Evolutionary conservation across 1,140 invertebrate genomes (phyloP), one percentile per base, ranked within the genome.

Genomic region (Drosophila sulfurigaster): DNA sequence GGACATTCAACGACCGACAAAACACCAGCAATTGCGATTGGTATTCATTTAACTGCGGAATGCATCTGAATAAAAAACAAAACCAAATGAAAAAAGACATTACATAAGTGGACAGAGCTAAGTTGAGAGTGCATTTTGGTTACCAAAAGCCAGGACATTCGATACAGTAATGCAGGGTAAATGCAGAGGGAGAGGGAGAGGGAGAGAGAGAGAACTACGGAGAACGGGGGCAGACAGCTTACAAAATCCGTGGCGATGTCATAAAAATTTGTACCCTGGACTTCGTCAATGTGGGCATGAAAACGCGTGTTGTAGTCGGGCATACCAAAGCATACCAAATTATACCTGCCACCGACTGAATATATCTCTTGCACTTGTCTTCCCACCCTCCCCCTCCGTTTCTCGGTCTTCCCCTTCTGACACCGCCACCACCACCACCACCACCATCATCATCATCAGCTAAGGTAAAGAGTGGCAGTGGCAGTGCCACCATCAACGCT

Each of bases 111-210:
- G 57, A 65, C 41, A 41, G 64, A 25, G 35, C 8, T 58, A 46
- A 28, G 48, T 51, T 69, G 62, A 43, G 30, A 48, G 15, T 49
- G 62, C 35, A 65, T 54, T 43, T 25, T 69, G 6, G 13, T 56
- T 43, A 57, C 48, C 69, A 69, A 78, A 49, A 76, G 65, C 64
- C 73, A 85, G 83, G 83, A 88, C 67, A 88, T 90, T 85, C 74
- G 86, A 90, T 86, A 90, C 68, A 83, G 32, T 49, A 57, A 86
- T 88, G 82, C 83, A 68, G 83, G 82, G 78, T 30, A 28, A 16
- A 30, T 13, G 5, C 5, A 32, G 7, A 10, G 7, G 0, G 10
- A 25, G 35, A 7, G 38, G 20, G 57, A 7, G 16, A 20, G 38
- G 46, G 54, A 13, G 43, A 38, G 30, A 38, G 52, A 16, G 52